Evolutionary conservation across 2,888 invertebrate species (phyloP), one percentile per base, ranked within the genome.

Genomic region (Mesochorus sp.): DNA sequence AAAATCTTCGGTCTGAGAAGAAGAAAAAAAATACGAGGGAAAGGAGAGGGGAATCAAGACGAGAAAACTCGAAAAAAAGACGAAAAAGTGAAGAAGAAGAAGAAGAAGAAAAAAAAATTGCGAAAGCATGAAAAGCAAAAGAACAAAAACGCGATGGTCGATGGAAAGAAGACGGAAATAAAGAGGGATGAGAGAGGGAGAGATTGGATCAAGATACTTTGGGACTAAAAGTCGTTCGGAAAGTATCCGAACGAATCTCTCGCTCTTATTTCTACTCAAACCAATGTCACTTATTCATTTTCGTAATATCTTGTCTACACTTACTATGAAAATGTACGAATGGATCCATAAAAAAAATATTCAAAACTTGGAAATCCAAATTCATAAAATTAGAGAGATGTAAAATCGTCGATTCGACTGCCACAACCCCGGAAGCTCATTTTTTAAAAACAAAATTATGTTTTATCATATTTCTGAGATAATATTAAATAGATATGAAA

Each of bases 271-370:
- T 24, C 51, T 51, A n/a, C 39, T 24, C 37, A 14, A 10, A 12
- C 28, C 19, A 26, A n/a, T 51, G 51, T 66, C 74, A 70, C 73
- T 74, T 74, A 70, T 74, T 70, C 59, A 78, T 78, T 78, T 78
- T 78, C 64, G 44, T 78, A 70, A 78, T 74, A 70, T 53, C 70
- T 31, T 44, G 70, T 49, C n/a, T n/a, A n/a, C n/a, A n/a, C n/a
- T n/a, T n/a, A n/a, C n/a, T n/a, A n/a, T n/a, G n/a, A n/a, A n/a
- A 26, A 37, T 53, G 39, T 37, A 42, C 37, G n/a, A 24, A 57
- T 34, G 47, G 31, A 44, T 37, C 37, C n/a, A 8, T 3, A 21
- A 42, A 67, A 67, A 26, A 67, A 26, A 67, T n/a, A n/a, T n/a
- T n/a, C n/a, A n/a, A n/a, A n/a, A n/a, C n/a, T n/a, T n/a, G n/a